These are phyloP conservation scores for Hippopotamus amphibius DNA, from an alignment of 2,113 vertebrate genomes.

Conservation along the genomic window DNA sequence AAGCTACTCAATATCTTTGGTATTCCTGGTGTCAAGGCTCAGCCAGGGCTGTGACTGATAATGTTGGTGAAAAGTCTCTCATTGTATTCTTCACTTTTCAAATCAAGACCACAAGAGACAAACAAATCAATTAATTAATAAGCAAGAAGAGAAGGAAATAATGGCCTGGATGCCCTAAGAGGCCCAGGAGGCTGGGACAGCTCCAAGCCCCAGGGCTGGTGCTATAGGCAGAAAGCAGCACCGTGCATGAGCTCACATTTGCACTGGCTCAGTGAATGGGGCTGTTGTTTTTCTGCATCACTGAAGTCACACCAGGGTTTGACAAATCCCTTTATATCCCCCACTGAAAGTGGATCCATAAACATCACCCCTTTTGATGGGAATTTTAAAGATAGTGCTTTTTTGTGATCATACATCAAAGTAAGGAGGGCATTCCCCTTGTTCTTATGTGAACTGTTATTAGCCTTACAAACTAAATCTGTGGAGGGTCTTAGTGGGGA, in stretches of 20 bases:
- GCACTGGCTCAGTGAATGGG: conserved; percentile 51
- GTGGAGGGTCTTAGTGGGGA: conserved; percentile 54
- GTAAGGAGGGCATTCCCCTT: conserved; percentile 72
- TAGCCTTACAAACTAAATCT: conserved; percentile 60
- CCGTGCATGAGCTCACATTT: neutral
- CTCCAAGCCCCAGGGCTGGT: neutral
- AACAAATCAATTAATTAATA: conserved; percentile 63
- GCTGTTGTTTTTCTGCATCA: conserved; percentile 78
- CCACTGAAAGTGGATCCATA: conserved; percentile 79
- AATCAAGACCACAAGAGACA: neutral
- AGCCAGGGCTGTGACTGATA: conserved; percentile 67
- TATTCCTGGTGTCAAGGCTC: conserved; percentile 58
- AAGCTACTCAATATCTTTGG: conserved; percentile 48
- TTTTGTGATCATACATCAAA: conserved; percentile 74
- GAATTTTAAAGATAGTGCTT: conserved; percentile 77
- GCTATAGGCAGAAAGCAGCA: conserved; percentile 25
- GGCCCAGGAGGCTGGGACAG: too few relatives aligned
- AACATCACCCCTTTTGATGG: conserved; percentile 68
- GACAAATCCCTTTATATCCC: conserved; percentile 83
- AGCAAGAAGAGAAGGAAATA: conserved; percentile 61
- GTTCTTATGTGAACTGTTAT: conserved; percentile 59
- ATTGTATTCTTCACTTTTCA: conserved; percentile 31
- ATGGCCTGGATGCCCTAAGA: neutral
- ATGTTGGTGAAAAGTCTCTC: neutral
- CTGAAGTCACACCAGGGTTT: conserved; percentile 77